phyloP scores from a whole-genome alignment of 2,888 invertebrate species.

The Galerucella nymphaeae region DNA sequence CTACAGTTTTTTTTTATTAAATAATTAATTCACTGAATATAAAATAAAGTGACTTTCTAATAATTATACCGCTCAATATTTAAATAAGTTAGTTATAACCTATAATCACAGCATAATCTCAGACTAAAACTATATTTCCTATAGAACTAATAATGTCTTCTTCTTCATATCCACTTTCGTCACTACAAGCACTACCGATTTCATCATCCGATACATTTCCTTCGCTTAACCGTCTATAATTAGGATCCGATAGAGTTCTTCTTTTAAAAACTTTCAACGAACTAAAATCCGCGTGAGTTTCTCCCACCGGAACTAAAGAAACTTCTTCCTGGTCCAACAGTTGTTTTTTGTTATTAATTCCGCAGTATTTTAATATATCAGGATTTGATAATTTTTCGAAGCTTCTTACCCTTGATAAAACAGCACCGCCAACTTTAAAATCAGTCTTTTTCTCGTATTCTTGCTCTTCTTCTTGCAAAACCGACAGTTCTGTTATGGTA shows the following conservation, averaged over 20 bases:
- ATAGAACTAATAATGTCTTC: constrained; percentile 67
- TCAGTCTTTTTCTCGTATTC: constrained; percentile 58
- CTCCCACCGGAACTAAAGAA: constrained; percentile 63
- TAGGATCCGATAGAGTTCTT: constrained; percentile 55
- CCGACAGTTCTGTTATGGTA: constrained; percentile 38
- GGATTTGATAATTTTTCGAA: constrained; percentile 56
- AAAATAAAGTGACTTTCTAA: constrained; percentile 10
- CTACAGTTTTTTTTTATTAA: background rate
- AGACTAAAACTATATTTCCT: constrained; percentile 62
- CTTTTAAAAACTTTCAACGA: constrained; percentile 64
- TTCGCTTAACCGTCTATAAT: constrained; percentile 63
- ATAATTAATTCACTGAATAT: background rate
- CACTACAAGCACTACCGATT: constrained; percentile 84
- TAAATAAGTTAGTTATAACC: constrained; percentile 14
- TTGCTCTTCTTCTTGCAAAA: constrained; percentile 47
- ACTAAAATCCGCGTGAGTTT: constrained; percentile 62
- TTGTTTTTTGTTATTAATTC: constrained; percentile 51
- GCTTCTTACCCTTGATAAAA: constrained; percentile 58
- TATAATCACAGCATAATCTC: constrained; percentile 29
- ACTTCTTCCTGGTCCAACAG: constrained; percentile 61
- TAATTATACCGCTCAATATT: background rate
- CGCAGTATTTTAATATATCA: constrained; percentile 58
- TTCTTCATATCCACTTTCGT: constrained; percentile 93
- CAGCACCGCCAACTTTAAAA: constrained; percentile 64
- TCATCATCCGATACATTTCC: constrained; percentile 61